These are phyloP conservation scores for Lycaena phlaeas DNA, from an alignment of 2,888 invertebrate genomes.

Conservation along the genomic window DNA sequence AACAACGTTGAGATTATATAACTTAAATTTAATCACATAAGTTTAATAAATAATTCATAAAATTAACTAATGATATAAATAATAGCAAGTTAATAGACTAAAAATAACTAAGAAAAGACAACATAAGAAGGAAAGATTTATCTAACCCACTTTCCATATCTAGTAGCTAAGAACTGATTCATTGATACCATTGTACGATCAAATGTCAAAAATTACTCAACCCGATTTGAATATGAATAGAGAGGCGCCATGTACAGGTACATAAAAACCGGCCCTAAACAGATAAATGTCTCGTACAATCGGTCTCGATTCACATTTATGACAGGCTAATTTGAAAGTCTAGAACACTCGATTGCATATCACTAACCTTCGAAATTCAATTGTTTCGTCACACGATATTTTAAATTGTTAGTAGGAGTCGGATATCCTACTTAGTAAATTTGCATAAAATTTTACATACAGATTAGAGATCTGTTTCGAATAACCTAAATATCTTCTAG, in stretches of 20 bases:
- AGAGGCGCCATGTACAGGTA: conserved; percentile 68
- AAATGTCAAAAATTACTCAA: conserved; percentile 65
- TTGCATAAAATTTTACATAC: no score
- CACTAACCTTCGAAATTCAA: not conserved
- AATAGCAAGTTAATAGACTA: not conserved
- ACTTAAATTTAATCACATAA: not conserved
- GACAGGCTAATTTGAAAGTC: conserved; percentile 62
- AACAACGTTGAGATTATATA: no score
- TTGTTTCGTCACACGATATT: not conserved
- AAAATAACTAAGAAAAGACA: no score
- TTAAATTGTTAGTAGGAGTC: not conserved
- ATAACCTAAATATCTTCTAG: no score
- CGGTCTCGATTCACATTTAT: conserved; percentile 57
- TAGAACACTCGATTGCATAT: conserved; percentile 30
- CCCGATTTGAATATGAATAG: conserved; percentile 70
- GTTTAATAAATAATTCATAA: no score
- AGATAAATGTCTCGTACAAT: conserved; percentile 69
- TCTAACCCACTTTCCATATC: not conserved
- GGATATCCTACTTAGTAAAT: no score
- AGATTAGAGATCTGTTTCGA: no score
- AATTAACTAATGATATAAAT: not conserved
- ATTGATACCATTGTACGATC: conserved; percentile 39
- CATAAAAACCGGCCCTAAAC: conserved; percentile 65
- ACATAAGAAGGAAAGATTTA: no score
- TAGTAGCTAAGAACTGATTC: conserved; percentile 31